A percentile compares a stretch with the other conserved stretches of the same genome.
Conservation (phyloP, 1,140 invertebrate genomes). For the Drosophila virilis region DNA sequence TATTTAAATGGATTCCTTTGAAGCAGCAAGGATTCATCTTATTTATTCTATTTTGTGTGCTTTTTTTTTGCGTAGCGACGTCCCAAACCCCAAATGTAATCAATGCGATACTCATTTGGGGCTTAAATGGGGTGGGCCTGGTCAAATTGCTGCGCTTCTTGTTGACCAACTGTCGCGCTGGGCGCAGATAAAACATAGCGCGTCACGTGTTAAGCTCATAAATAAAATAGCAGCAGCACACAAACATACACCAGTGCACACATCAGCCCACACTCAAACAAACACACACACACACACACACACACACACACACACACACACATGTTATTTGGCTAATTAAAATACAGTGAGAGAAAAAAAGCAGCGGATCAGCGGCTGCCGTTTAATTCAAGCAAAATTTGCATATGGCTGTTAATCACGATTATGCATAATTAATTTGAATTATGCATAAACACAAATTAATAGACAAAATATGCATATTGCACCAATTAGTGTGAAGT, state of each 20-base stretch:
- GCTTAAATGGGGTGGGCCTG: neutral
- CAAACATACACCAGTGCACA: conserved; percentile 29
- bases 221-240: conserved; percentile 49
- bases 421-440: conserved; percentile 80
- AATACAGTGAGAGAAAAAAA: conserved; percentile 48
- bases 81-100: conserved; percentile 52
- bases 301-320: neutral
- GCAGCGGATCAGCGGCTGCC: neutral
- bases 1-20: too few relatives aligned
- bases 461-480: conserved; percentile 78
- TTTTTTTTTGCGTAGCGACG: neutral
- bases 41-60: neutral
- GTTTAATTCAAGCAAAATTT: conserved; percentile 56
- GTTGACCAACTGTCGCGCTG: conserved; percentile 43
- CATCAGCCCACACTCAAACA: neutral
- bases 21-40: neutral
- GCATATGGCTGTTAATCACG: conserved; percentile 77
- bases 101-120: conserved; percentile 41
- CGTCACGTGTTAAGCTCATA: conserved; percentile 72
- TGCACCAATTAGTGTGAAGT: conserved; percentile 61
- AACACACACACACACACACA: conserved; percentile 4
- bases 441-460: conserved; percentile 80
- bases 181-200: conserved; percentile 57
- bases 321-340: conserved; percentile 39
- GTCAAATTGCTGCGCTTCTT: neutral